Conservation (phyloP, 2,113 vertebrate genomes). For the Erythrocercus mccallii region DNA sequence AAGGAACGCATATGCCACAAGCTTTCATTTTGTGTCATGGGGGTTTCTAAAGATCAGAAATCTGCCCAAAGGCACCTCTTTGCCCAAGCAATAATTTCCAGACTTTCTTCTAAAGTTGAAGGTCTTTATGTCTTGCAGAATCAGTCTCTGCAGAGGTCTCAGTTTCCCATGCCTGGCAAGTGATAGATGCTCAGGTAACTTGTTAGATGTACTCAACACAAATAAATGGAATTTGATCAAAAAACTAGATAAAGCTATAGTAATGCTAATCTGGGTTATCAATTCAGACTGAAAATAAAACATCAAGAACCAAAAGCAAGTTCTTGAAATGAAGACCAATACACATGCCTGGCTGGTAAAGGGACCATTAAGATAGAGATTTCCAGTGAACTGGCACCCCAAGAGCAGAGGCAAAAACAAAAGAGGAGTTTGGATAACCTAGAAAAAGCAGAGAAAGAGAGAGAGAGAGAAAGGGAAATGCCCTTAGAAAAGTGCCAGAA, state of each 20-base stretch:
- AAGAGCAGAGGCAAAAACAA: background rate
- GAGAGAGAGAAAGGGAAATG: background rate
- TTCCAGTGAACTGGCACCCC: background rate
- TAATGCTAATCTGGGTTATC: background rate
- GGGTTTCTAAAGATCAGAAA: conserved; percentile 48
- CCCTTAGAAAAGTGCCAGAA: background rate
- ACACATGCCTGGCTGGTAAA: background rate
- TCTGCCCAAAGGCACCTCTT: conserved; percentile 20
- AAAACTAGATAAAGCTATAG: background rate
- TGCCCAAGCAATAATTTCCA: conserved; percentile 35
- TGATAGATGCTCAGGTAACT: background rate
- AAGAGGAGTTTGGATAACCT: background rate
- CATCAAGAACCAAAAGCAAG: background rate
- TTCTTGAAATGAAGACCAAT: background rate
- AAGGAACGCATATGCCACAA: conserved; percentile 30
- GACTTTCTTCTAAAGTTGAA: conserved; percentile 21
- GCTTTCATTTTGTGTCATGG: conserved; percentile 33
- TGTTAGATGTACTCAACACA: background rate
- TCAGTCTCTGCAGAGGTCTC: background rate
- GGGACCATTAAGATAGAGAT: background rate
- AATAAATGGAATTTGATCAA: background rate
- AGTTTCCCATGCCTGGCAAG: background rate
- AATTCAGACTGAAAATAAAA: background rate
- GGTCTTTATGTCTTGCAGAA: conserved; percentile 6
- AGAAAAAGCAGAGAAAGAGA: background rate